Evolutionary conservation across 1,140 invertebrate species (phyloP).

Genomic region (Lethrus apterus): DNA sequence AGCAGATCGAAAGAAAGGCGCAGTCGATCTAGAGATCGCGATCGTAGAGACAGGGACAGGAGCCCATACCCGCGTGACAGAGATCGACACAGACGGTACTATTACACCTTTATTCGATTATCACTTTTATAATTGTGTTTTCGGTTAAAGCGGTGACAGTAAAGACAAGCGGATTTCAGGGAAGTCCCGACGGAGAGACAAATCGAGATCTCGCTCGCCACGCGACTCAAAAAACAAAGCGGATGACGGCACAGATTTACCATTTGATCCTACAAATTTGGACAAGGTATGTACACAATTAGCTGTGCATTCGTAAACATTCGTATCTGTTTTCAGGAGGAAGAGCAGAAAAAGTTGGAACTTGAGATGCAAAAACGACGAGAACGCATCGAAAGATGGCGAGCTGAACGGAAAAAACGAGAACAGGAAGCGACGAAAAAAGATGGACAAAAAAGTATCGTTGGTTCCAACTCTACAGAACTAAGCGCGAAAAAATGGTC

Average conservation of each 20-base stretch:
- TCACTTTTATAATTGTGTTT: conserved; percentile 32
- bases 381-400: conserved; percentile 89
- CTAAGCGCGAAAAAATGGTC: conserved; percentile 81
- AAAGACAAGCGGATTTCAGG: conserved; percentile 46
- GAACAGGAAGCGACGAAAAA: conserved; percentile 72
- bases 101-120: conserved; percentile 1
- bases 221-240: conserved; percentile 50
- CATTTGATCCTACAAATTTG: conserved; percentile 63
- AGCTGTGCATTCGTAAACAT: neutral
- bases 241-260: conserved; percentile 44
- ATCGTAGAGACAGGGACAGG: conserved; percentile 36
- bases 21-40: conserved; percentile 40
- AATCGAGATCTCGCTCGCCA: conserved; percentile 39
- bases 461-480: too few relatives aligned
- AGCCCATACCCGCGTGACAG: conserved; percentile 38
- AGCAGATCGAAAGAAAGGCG: conserved; percentile 46
- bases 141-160: conserved; percentile 43
- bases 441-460: conserved; percentile 56
- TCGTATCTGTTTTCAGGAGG: conserved; percentile 49
- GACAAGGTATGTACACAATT: conserved; percentile 53
- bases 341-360: conserved; percentile 83
- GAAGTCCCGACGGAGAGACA: conserved; percentile 24
- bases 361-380: conserved; percentile 93
- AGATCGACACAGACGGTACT: conserved; percentile 43
- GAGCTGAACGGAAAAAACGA: conserved; percentile 79